Evolutionary conservation across 2,888 invertebrate species (phyloP), one percentile per base, ranked within the genome.

Genomic region (Encarsia formosa): DNA sequence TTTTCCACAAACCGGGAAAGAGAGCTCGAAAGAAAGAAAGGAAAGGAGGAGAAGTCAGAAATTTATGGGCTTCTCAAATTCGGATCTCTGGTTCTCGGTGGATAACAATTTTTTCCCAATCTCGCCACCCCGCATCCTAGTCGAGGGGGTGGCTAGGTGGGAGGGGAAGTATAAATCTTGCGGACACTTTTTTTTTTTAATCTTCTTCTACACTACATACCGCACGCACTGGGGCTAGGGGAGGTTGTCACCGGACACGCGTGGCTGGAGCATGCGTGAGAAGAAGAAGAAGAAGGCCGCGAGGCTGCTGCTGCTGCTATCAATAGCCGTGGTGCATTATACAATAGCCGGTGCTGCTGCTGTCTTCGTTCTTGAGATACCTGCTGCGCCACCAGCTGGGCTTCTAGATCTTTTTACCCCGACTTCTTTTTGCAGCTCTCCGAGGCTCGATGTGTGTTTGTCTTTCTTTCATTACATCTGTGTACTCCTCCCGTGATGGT

Each of bases 131-230:
- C 6, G 26, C 11, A 8, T 6, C 11, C 26, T 26, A 11, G 26
- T 26, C 26, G 6, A 6, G 26, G 26, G 26, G 26, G 26, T n/a
- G n/a, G n/a, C n/a, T n/a, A n/a, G n/a, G n/a, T n/a, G n/a, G n/a
- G n/a, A n/a, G n/a, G 29, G 69, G 69, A 71, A 72, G 70, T 69
- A 73, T 71, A 72, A 73, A 71, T 73, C 71, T 73, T 65, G 66
- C 59, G 69, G 66, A 68, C 68, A 69, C 68, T 71, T 67, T 67
- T 64, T 63, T n/a, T n/a, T n/a, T n/a, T n/a, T n/a, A n/a, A n/a
- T n/a, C n/a, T n/a, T n/a, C n/a, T n/a, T n/a, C n/a, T n/a, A n/a
- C n/a, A n/a, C n/a, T n/a, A n/a, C n/a, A n/a, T n/a, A n/a, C n/a
- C n/a, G n/a, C n/a, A n/a, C n/a, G 4, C 4, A 4, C 3, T 16